Evolutionary conservation across 2,888 invertebrate species (phyloP).

Genomic region (Ligdia adustata): DNA sequence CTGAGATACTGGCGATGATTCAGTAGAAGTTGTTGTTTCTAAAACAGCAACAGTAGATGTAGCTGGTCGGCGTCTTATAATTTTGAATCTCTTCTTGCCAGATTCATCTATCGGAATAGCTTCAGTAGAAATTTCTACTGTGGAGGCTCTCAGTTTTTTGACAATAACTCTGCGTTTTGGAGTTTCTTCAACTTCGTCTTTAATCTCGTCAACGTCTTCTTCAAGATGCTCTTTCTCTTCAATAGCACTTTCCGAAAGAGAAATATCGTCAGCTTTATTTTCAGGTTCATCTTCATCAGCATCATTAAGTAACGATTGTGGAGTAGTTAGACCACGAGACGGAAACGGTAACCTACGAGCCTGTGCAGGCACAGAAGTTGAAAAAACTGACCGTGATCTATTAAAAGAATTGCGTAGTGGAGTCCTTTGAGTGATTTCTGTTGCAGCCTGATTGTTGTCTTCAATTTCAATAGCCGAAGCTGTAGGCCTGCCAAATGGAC

Average conservation of each 20-base stretch:
- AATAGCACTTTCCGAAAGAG: conserved; percentile 77
- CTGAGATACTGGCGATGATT: conserved; percentile 35
- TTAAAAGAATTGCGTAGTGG: conserved; percentile 60
- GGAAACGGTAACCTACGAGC: conserved; percentile 63
- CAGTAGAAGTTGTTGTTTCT: conserved; percentile 40
- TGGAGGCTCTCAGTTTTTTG: conserved; percentile 55
- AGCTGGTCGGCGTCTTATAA: conserved; percentile 66
- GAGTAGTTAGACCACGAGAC: conserved; percentile 57
- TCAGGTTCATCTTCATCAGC: conserved; percentile 63
- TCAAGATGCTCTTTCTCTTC: conserved; percentile 75
- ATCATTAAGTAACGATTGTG: conserved; percentile 47
- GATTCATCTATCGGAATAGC: conserved; percentile 55
- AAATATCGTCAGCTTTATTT: conserved; percentile 67
- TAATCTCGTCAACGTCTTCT: conserved; percentile 44
- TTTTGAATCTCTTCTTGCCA: conserved; percentile 64
- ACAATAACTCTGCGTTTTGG: conserved; percentile 57
- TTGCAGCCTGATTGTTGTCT: conserved; percentile 42
- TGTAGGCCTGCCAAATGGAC: conserved; percentile 65
- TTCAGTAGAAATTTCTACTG: conserved; percentile 54
- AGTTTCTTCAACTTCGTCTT: conserved; percentile 43
- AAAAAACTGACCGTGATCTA: conserved; percentile 49
- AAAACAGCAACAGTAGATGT: conserved; percentile 32
- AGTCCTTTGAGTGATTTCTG: conserved; percentile 52
- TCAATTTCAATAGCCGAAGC: conserved; percentile 37
- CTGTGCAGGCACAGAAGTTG: conserved; percentile 45